A percentile compares a stretch with the other conserved stretches of the same genome.
phyloP scores from a whole-genome alignment of 2,113 vertebrate genomes.

The Osmerus eperlanus region DNA sequence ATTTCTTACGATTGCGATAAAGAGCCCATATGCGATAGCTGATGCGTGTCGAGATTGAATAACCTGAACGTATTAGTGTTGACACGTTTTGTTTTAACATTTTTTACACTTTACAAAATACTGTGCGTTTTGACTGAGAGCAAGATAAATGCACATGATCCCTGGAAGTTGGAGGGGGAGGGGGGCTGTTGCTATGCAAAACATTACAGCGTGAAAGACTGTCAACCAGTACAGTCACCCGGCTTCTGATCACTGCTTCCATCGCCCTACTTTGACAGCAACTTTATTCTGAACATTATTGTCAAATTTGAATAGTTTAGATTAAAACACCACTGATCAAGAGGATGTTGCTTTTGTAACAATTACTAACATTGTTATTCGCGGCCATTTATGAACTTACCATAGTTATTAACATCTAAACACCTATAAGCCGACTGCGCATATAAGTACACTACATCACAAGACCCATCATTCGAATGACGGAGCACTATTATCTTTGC shows the following conservation, averaged over 20 bases:
- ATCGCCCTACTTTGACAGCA: constrained; percentile 35
- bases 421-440: no score
- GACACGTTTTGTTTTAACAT: background rate
- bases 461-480: no score
- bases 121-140: constrained; percentile 44
- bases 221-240: constrained; percentile 48
- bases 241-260: constrained; percentile 30
- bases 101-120: background rate
- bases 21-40: background rate
- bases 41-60: background rate
- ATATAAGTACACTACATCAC: no score
- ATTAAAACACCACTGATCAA: no score
- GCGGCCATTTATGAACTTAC: no score
- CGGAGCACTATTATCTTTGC: no score
- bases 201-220: constrained; percentile 71
- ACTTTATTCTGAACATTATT: background rate
- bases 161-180: constrained; percentile 45
- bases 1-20: background rate
- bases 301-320: no score
- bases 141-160: constrained; percentile 52
- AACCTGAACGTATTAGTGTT: background rate
- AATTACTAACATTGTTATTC: no score
- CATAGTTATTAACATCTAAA: no score
- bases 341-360: no score
- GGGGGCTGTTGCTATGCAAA: constrained; percentile 80